Conservation (phyloP, 2,113 vertebrate species). For the Neoarius graeffei region DNA sequence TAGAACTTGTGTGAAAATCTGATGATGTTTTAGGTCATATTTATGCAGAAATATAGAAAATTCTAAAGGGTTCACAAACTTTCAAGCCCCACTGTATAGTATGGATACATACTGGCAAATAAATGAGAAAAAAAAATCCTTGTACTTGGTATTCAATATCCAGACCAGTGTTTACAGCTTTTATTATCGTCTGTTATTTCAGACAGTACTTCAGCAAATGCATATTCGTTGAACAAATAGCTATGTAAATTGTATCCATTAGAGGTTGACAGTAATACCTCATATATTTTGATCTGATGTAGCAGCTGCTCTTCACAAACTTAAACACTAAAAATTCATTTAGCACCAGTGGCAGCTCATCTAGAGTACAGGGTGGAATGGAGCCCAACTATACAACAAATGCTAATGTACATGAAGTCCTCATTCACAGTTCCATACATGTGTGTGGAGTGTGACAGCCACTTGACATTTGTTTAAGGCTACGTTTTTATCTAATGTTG, state of each 20-base stretch:
- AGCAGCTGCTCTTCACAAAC: background rate
- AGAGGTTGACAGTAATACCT: background rate
- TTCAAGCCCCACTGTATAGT: no score
- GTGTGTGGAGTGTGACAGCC: background rate
- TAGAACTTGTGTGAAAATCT: no score
- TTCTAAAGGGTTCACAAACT: no score
- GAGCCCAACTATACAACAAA: background rate
- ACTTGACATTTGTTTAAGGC: background rate
- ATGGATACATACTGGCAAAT: no score
- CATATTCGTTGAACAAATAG: background rate
- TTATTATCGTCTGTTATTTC: constrained; percentile 13
- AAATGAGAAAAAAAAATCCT: background rate
- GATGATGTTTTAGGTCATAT: no score
- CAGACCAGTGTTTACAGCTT: background rate
- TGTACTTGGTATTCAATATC: background rate
- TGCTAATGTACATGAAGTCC: background rate
- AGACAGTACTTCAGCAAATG: background rate
- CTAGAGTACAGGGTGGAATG: background rate
- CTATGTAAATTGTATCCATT: constrained; percentile 18
- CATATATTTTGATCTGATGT: background rate
- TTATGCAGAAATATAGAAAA: no score
- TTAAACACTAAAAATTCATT: background rate
- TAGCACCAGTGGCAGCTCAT: background rate
- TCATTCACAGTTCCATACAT: background rate
- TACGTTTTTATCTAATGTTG: background rate